Conservation (phyloP, 2,888 invertebrate species). For the Archaeoteleia sp. region DNA sequence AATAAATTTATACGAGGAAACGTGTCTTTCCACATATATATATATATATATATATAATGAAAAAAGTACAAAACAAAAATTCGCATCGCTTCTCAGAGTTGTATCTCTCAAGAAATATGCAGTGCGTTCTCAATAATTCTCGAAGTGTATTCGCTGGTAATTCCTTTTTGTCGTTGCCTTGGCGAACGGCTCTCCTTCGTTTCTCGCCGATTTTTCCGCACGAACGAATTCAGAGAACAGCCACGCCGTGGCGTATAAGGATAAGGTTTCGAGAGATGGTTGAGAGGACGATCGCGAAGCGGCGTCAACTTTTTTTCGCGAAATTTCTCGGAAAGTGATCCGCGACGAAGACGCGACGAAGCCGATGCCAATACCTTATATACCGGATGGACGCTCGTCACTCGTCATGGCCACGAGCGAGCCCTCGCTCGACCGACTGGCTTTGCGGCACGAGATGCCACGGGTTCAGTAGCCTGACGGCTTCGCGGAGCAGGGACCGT, state of each 20-base stretch:
- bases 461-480: conserved; percentile 53
- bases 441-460: conserved; percentile 43
- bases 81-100: not conserved
- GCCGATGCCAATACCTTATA: conserved; percentile 37
- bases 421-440: conserved; percentile 22
- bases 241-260: conserved; percentile 44
- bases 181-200: too few relatives aligned
- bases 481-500: conserved; percentile 53
- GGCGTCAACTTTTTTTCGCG: conserved; percentile 45
- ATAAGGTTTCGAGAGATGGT: conserved; percentile 43
- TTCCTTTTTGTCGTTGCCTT: conserved; percentile 21
- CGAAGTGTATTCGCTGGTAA: conserved; percentile 33
- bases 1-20: too few relatives aligned
- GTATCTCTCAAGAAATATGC: too few relatives aligned
- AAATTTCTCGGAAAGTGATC: conserved; percentile 63
- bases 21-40: too few relatives aligned
- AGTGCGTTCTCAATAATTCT: conserved; percentile 24
- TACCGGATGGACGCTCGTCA: conserved; percentile 51
- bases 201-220: conserved; percentile 52
- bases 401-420: conserved; percentile 40
- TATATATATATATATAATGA: too few relatives aligned
- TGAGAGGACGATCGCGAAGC: not conserved
- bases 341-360: conserved; percentile 46
- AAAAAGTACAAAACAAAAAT: too few relatives aligned
- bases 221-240: conserved; percentile 51